Conservation (phyloP, 2,797 vertebrate genomes). For the Iguana delicatissima region DNA sequence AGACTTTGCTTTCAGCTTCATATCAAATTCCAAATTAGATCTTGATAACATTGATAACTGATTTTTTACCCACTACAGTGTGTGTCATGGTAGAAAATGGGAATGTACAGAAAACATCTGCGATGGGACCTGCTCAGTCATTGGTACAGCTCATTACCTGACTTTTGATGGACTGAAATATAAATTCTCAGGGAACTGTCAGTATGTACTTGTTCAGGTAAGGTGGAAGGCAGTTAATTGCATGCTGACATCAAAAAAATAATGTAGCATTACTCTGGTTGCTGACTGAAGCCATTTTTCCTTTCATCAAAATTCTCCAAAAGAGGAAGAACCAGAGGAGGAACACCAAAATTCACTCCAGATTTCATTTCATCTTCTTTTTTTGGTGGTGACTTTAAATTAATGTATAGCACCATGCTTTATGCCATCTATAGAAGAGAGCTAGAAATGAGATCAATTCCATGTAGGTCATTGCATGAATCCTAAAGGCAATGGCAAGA, state of each 20-base stretch:
- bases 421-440: neutral
- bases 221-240: conserved; percentile 45
- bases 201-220: conserved; percentile 95
- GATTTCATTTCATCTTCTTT: neutral
- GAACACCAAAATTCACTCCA: neutral
- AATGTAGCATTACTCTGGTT: too few relatives aligned
- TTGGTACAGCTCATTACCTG: conserved; percentile 92
- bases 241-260: neutral
- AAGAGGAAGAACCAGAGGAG: neutral
- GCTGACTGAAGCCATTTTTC: neutral
- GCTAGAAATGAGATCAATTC: neutral
- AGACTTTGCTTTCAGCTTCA: neutral
- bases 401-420: neutral
- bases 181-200: conserved; percentile 92
- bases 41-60: neutral
- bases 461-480: too few relatives aligned
- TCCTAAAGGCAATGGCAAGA: neutral
- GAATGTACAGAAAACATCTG: conserved; percentile 87
- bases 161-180: conserved; percentile 94
- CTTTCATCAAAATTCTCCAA: neutral
- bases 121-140: conserved; percentile 87
- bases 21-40: neutral
- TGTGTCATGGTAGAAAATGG: conserved; percentile 92
- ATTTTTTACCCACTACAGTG: conserved; percentile 74
- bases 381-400: neutral